Evolutionary conservation across 2,888 invertebrate genomes (phyloP), one percentile per base, ranked within the genome.

Genomic region (Clitarchus hookeri): DNA sequence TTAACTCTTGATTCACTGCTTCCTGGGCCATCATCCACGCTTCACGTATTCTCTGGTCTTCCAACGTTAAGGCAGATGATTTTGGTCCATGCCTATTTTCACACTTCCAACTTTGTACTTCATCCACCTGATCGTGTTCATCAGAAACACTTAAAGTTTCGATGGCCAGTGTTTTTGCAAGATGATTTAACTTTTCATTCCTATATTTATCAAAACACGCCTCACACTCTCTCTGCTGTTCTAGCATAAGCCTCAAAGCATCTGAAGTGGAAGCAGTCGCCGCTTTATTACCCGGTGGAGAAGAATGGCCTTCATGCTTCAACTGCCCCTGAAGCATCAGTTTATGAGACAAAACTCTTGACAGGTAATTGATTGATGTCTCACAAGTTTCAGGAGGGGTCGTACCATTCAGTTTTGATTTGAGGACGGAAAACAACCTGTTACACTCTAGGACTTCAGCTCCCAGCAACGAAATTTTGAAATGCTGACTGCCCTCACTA

Each of bases 11-110:
- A 89, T 95, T 95, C 0, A 96, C 94, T 1, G 95, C 94, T 89
- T 96, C 95, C 85, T 95, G 94, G 0, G 97, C 96, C 87, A 95
- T 93, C 78, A 94, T 94, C 94, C 95, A 96, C 9, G 96, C 96
- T 89, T 95, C 95, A 53, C 96, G 94, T 27, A 96, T 94, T 65
- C 95, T 93, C 86, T 94, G 94, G 88, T 95, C 95, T 88, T 95
- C 95, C 44, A 89, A 85, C 27, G 85, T n/a, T 53, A 82, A 84
- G 36, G 84, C 16, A 16, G 77, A 65, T 44, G 84, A 48, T 26
- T 85, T 79, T 48, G 80, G 48, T 44, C 23, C 78, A 36, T 79
- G 26, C n/a, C 83, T 27, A 25, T 36, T 78, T 19, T 80, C 78
- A 12, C 23, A 78, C 78, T 86, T 85, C 65, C 53, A 53, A 36